phyloP scores from a whole-genome alignment of 2,797 vertebrate genomes.

The Coracias cyanogaster region DNA sequence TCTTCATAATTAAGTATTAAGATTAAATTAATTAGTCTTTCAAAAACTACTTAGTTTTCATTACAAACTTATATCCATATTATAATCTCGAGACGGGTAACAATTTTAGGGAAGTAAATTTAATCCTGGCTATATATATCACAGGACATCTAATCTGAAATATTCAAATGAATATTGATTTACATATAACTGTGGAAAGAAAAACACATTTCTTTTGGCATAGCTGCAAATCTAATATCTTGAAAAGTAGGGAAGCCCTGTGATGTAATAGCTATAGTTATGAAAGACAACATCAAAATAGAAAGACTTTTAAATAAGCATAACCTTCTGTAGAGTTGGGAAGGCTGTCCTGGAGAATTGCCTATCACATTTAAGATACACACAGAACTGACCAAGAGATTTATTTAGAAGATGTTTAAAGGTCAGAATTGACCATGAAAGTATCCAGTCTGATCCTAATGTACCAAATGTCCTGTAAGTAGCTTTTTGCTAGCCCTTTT shows the following conservation, averaged over 20 bases:
- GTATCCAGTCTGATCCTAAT: not conserved
- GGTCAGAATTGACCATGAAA: not conserved
- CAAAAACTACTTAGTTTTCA: not conserved
- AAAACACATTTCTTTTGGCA: not conserved
- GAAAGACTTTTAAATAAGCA: not conserved
- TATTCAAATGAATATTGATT: not conserved
- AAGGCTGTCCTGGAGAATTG: not conserved
- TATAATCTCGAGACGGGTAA: not conserved
- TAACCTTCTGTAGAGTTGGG: not conserved
- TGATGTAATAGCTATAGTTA: not conserved
- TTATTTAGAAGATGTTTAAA: not conserved
- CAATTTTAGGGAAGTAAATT: not conserved
- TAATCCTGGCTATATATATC: not conserved
- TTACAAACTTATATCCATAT: not conserved
- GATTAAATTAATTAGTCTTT: not conserved
- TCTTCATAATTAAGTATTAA: not conserved
- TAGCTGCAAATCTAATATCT: not conserved
- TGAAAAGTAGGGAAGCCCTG: not conserved
- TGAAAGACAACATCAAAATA: not conserved
- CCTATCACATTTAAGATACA: not conserved
- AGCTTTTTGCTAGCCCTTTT: not conserved
- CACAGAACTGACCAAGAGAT: not conserved
- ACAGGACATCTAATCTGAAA: not conserved
- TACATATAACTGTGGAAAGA: not conserved
- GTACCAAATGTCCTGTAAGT: not conserved